These are phyloP conservation scores for Anoura caudifer DNA, from an alignment of 2,113 vertebrate genomes.

Conservation along the genomic window DNA sequence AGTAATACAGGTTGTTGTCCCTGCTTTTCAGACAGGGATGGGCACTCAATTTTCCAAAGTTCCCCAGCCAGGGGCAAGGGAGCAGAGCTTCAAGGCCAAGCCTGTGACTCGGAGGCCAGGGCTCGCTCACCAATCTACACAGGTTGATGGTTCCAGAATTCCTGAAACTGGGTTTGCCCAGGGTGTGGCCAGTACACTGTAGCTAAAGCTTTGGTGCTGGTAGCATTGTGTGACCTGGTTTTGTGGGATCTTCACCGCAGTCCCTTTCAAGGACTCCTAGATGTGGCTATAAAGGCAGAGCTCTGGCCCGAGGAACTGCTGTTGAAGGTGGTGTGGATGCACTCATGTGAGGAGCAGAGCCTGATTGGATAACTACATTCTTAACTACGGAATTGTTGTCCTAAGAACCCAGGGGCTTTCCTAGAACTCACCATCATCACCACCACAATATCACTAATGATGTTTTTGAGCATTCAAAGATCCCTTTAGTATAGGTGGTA, in stretches of 20 bases:
- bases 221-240: neutral
- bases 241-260: neutral
- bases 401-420: no score
- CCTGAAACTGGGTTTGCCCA: neutral
- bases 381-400: neutral
- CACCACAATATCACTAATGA: neutral
- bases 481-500: no score
- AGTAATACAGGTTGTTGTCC: fast-evolving
- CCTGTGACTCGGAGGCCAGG: neutral
- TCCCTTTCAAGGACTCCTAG: neutral
- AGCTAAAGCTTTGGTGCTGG: neutral
- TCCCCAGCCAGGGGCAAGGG: neutral
- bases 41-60: neutral
- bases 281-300: neutral
- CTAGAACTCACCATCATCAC: neutral
- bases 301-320: fast-evolving
- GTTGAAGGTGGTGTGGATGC: no score
- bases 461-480: neutral
- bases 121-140: no score
- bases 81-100: neutral
- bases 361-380: no score
- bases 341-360: neutral
- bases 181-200: fast-evolving
- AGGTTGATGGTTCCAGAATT: neutral
- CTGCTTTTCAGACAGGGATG: no score